Percentiles rank a stretch among this genome's conserved stretches.
phyloP scores from a whole-genome alignment of 2,888 invertebrate species.

The Harpalus rubripes region DNA sequence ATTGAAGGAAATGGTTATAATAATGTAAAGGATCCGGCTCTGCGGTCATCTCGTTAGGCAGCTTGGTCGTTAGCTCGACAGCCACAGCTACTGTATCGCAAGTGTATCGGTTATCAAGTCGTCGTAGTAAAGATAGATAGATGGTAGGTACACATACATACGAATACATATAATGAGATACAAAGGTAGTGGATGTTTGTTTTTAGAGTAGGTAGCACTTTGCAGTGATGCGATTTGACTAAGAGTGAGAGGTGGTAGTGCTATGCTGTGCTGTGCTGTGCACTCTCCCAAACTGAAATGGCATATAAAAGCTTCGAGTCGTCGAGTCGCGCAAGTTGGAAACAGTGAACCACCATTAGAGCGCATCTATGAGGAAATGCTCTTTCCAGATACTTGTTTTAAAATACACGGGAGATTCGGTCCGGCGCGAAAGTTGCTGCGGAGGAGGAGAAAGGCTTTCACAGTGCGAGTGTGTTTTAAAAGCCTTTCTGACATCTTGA shows the following conservation, averaged over 20 bases:
- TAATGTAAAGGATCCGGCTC: too few species aligned
- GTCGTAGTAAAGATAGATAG: too few species aligned
- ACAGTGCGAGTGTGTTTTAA: conserved; percentile 77
- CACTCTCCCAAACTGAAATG: conserved; percentile 63
- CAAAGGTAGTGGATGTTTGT: not conserved
- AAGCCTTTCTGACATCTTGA: conserved; percentile 79
- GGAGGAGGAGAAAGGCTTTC: conserved; percentile 66
- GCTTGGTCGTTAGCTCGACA: too few species aligned
- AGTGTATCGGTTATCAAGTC: too few species aligned
- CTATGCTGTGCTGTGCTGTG: conserved; percentile 2
- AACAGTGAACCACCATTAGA: conserved; percentile 74
- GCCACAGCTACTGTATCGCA: too few species aligned
- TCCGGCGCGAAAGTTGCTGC: conserved; percentile 52
- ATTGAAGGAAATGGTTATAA: not conserved
- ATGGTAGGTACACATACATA: too few species aligned
- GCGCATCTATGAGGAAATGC: conserved; percentile 74
- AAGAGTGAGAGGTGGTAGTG: conserved; percentile 3
- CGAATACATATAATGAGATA: not conserved
- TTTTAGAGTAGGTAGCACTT: conserved; percentile 12
- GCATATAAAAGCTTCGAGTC: conserved; percentile 71
- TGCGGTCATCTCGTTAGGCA: too few species aligned
- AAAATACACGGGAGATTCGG: conserved; percentile 74
- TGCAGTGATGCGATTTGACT: conserved; percentile 36
- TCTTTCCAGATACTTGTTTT: conserved; percentile 74
- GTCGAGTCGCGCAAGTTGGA: conserved; percentile 68